Evolutionary conservation across 2,797 vertebrate genomes (phyloP), one percentile per base, ranked within the genome.

Genomic region (Bovichtus variegatus): DNA sequence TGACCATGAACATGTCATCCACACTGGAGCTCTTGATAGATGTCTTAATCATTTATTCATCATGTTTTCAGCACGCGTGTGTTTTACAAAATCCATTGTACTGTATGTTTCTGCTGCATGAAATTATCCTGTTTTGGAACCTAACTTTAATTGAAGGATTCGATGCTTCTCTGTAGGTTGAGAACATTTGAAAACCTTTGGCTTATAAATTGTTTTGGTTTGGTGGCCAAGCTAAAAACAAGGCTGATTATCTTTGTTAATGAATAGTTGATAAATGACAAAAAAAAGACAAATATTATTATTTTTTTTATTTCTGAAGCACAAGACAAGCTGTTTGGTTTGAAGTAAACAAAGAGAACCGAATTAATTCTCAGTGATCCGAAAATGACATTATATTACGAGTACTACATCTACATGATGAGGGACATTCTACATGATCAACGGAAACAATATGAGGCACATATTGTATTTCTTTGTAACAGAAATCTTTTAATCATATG

Each of bases 221-320:
- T 43, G 54, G 8, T 8, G 6, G 31, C 27, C 5, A 21, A 41
- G 16, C 46, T 29, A 2, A 53, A 51, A 46, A 53, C 13, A 19
- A 25, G 8, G 19, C 19, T 3, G 8, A 19, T 58, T 44, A 46
- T 49, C 43, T 61, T 21, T 47, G 8, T n/a, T 49, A 10, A 11
- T 51, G 31, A 34, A 21, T 61, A 64, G 11, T n/a, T 69, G 2
- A 51, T 51, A 53, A 34, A 34, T 34, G 31, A 25, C 12, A 40
- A 25, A 70, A 53, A 43, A 53, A 50, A 69, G 40, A 2, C 55
- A 29, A 34, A 31, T 13, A 63, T 36, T 63, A n/a, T 61, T 53
- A 8, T 62, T 67, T 6, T 4, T 19, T 31, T 18, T 31, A 21
- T n/a, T n/a, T 53, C 19, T 25, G n/a, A 58, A 18, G 18, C 23